Evolutionary conservation across 2,113 vertebrate genomes (phyloP), one percentile per base, ranked within the genome.

Genomic region (Scophthalmus maximus): DNA sequence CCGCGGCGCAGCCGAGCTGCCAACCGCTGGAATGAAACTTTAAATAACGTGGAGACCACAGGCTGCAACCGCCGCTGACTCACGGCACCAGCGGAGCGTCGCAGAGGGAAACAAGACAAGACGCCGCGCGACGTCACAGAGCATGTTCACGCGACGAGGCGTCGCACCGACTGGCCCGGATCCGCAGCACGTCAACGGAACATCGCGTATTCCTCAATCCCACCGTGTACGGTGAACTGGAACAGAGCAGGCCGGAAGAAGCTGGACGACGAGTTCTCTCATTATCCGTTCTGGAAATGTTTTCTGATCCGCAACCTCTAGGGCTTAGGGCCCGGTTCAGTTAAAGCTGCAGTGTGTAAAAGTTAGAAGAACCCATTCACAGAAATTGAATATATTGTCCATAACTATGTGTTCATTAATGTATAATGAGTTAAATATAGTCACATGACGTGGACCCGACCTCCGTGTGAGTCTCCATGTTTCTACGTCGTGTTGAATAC

Each of bases 1-100:
- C 32, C 9, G 32, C 32, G 32, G 32, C 32, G 5, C 10, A 36
- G 71, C 79, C 67, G 34, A 73, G 44, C 14, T 32, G 12, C 26
- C 67, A 25, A 7, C 81, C 66, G 12, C 83, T 65, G 83, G 78
- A 84, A 74, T 47, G 14, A n/a, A 0, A 10, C 79, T 81, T 81
- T 77, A 86, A 87, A 89, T 78, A 89, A 87, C 63, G 55, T 3
- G 1, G n/a, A 34, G 26, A 69, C 73, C 84, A 38, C 79, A 83
- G 79, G 23, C 76, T 29, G 55, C n/a, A 40, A 69, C 79, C 79
- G 1, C 70, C 18, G 77, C 61, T 74, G 83, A 81, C 22, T 86
- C 81, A 86, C 17, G 10, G 26, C 26, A 3, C 42, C 56, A 46
- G 17, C 7, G 5, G 32, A 34, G 5, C 32, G 9, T 34, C 32